Conservation (phyloP, 2,797 vertebrate species). For the Argentina silus region DNA sequence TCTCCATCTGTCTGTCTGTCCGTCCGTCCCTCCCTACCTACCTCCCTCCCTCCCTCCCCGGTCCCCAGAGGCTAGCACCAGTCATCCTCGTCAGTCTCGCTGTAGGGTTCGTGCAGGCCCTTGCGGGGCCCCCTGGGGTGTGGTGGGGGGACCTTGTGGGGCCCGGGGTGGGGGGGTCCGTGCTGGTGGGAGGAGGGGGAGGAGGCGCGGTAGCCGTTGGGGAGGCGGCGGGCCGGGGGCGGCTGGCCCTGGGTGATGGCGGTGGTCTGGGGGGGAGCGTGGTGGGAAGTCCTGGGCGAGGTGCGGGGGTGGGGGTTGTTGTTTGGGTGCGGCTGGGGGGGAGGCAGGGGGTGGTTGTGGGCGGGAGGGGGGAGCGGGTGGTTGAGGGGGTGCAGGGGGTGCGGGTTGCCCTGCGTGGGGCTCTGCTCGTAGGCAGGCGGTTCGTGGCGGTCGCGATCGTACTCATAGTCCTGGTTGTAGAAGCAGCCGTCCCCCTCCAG, state of each 20-base stretch:
- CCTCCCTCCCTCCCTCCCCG: constrained; percentile 50
- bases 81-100: constrained; percentile 91
- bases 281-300: constrained; percentile 85
- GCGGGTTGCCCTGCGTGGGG: constrained; percentile 76
- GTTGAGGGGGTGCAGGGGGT: constrained; percentile 47
- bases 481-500: constrained; percentile 78
- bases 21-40: background rate
- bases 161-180: constrained; percentile 61
- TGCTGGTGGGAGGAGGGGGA: constrained; percentile 81
- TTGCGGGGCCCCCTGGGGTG: constrained; percentile 80
- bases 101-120: constrained; percentile 91
- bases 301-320: constrained; percentile 61
- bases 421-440: constrained; percentile 79
- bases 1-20: constrained; percentile 14
- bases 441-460: constrained; percentile 75
- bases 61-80: constrained; percentile 90
- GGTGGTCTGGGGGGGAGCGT: constrained; percentile 59
- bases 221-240: constrained; percentile 79
- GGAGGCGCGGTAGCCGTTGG: constrained; percentile 89
- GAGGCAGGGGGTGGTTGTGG: constrained; percentile 72
- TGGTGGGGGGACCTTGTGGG: constrained; percentile 75
- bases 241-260: constrained; percentile 52
- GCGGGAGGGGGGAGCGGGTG: constrained; percentile 77
- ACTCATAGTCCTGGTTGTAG: constrained; percentile 76
- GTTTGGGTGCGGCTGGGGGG: constrained; percentile 70